Percentiles rank a stretch among this genome's conserved stretches.
These are phyloP conservation scores for Pandemis cinnamomeana DNA, from an alignment of 2,888 invertebrate genomes.

Conservation along the genomic window DNA sequence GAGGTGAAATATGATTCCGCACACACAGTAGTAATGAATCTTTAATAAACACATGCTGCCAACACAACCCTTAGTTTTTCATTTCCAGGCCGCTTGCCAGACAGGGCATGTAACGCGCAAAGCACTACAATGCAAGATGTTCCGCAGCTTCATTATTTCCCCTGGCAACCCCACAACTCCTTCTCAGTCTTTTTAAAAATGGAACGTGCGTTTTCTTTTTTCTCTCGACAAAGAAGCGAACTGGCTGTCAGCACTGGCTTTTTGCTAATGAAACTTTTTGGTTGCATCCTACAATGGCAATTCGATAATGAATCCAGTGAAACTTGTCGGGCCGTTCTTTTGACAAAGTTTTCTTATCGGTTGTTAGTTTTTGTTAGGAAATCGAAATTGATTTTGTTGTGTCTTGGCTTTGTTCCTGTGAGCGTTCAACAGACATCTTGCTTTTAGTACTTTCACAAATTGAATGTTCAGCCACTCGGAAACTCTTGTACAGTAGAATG, in stretches of 20 bases:
- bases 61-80: conserved; percentile 21
- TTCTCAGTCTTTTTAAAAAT: conserved; percentile 67
- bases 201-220: conserved; percentile 68
- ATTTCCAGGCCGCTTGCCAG: conserved; percentile 37
- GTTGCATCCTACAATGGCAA: conserved; percentile 56
- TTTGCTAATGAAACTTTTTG: conserved; percentile 73
- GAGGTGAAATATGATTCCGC: conserved; percentile 14
- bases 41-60: conserved; percentile 25
- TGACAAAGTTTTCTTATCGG: conserved; percentile 28
- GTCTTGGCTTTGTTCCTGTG: conserved; percentile 11
- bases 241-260: conserved; percentile 59
- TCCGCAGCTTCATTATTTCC: conserved; percentile 69
- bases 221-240: conserved; percentile 64
- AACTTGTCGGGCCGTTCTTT: conserved; percentile 28
- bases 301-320: conserved; percentile 57
- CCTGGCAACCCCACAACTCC: conserved; percentile 56
- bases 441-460: background rate
- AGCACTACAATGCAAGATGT: conserved; percentile 31
- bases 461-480: background rate
- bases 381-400: conserved; percentile 33
- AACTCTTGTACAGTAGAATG: background rate
- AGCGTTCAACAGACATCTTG: background rate
- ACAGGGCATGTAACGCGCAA: conserved; percentile 31
- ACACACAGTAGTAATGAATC: conserved; percentile 12
- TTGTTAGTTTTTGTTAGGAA: conserved; percentile 33